Conservation (phyloP, 2,888 invertebrate species). For the Campaea margaritaria region DNA sequence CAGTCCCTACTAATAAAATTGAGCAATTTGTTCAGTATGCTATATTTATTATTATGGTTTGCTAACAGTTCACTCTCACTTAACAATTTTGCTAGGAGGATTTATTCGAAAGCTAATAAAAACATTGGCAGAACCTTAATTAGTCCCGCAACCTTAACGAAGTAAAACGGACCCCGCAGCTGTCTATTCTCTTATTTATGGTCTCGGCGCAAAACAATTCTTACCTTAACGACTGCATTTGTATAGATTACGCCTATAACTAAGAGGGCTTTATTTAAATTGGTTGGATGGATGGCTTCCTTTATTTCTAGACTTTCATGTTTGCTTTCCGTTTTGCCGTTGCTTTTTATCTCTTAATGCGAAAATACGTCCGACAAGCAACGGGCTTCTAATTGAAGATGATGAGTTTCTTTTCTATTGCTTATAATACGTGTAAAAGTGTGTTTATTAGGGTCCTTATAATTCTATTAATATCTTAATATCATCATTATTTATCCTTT, state of each 20-base stretch:
- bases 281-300: constrained; percentile 36
- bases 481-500: too few relatives aligned
- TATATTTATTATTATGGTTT: background rate
- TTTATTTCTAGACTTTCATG: constrained; percentile 24
- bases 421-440: too few relatives aligned
- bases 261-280: constrained; percentile 43
- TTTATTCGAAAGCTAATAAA: constrained; percentile 45
- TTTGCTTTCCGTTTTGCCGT: constrained; percentile 24
- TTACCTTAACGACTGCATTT: constrained; percentile 29
- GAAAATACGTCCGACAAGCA: constrained; percentile 7
- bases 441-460: too few relatives aligned
- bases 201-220: constrained; percentile 49
- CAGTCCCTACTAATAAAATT: background rate
- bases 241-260: constrained; percentile 38
- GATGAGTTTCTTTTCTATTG: too few relatives aligned
- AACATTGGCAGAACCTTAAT: constrained; percentile 57
- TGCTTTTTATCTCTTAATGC: constrained; percentile 1
- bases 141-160: constrained; percentile 59
- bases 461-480: too few relatives aligned
- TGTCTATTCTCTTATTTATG: constrained; percentile 68
- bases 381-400: too few relatives aligned
- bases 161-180: constrained; percentile 58
- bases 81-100: constrained; percentile 22
- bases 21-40: too few relatives aligned
- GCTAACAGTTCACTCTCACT: constrained; percentile 19